Evolutionary conservation across 2,113 vertebrate species (phyloP).

Genomic region (Syrrhaptes paradoxus): DNA sequence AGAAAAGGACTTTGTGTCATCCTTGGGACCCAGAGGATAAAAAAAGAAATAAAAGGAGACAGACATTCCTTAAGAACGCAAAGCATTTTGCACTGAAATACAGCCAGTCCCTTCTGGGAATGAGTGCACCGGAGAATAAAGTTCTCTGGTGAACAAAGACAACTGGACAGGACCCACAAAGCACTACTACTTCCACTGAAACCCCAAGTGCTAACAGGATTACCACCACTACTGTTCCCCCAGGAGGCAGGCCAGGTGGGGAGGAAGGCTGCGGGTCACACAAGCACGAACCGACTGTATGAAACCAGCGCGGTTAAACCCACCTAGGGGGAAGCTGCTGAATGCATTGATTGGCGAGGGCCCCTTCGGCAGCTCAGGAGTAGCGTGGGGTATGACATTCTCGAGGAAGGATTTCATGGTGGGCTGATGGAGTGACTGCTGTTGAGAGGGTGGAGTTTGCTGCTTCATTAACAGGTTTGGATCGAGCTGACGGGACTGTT

Average conservation of each 20-base stretch:
- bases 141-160: neutral
- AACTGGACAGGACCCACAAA: neutral
- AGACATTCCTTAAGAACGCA: neutral
- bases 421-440: constrained; percentile 84
- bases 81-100: neutral
- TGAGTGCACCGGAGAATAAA: neutral
- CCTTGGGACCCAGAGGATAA: neutral
- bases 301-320: constrained; percentile 32
- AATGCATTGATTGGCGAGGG: constrained; percentile 85
- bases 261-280: neutral
- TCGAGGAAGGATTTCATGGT: constrained; percentile 90
- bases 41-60: neutral
- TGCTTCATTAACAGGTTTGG: constrained; percentile 90
- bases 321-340: constrained; percentile 95
- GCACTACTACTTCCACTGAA: neutral
- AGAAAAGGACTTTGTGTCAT: neutral
- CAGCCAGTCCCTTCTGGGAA: neutral
- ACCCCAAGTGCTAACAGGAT: neutral
- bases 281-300: neutral
- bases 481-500: constrained; percentile 90
- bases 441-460: constrained; percentile 80
- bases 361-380: constrained; percentile 93
- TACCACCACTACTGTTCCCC: neutral
- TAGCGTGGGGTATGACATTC: constrained; percentile 86
- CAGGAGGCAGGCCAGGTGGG: neutral